A percentile compares a stretch with the other conserved stretches of the same genome.
Conservation (phyloP, 2,797 vertebrate species). For the Linurgus olivaceus region DNA sequence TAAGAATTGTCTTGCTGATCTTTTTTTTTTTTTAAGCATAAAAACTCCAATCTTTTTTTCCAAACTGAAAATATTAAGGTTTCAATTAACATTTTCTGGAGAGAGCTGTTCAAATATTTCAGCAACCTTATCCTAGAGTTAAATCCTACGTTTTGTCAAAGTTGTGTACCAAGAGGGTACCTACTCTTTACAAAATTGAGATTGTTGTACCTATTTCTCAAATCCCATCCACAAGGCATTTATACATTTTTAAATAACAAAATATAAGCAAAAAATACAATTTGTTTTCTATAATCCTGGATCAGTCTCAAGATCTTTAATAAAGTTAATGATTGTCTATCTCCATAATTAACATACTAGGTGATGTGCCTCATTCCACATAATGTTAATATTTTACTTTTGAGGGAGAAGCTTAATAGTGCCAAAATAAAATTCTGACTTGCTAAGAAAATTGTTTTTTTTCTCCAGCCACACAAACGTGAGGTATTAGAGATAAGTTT, state of each 20-base stretch:
- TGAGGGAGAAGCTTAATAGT: neutral
- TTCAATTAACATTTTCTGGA: neutral
- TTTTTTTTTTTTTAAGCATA: neutral
- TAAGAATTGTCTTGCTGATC: neutral
- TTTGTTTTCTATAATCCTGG: neutral
- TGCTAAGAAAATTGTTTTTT: neutral
- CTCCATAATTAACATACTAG: neutral
- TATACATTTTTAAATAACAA: neutral
- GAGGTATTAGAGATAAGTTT: neutral
- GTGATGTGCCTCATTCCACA: neutral
- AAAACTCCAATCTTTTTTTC: neutral
- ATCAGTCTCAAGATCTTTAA: neutral
- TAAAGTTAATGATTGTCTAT: neutral
- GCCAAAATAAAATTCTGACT: neutral
- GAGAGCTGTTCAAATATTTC: neutral
- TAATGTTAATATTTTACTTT: neutral
- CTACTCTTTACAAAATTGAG: neutral
- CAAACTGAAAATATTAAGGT: neutral
- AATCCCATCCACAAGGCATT: neutral
- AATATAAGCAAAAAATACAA: neutral
- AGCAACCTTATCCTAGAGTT: neutral
- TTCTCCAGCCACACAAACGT: neutral
- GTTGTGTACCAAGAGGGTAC: neutral
- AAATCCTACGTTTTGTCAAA: neutral
- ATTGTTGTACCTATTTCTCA: neutral